Conservation (phyloP, 2,797 vertebrate species). For the Octomys mimax region DNA sequence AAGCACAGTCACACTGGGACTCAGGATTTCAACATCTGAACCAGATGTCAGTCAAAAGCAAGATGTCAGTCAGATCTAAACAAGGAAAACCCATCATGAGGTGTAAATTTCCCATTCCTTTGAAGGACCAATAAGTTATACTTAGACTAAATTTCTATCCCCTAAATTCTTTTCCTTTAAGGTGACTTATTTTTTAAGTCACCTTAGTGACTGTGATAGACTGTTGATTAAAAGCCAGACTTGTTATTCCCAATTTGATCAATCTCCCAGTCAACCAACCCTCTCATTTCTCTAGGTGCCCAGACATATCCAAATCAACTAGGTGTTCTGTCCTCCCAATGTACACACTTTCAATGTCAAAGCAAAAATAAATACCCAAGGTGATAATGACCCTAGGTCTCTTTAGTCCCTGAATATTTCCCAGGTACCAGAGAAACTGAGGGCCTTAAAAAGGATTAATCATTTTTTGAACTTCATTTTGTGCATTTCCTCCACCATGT, state of each 20-base stretch:
- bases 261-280: not conserved
- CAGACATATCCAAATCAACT: not conserved
- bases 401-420: not conserved
- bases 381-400: not conserved
- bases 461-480: not conserved
- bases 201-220: too few relatives aligned
- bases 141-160: not conserved
- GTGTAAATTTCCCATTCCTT: not conserved
- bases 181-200: not conserved
- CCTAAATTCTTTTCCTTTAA: not conserved
- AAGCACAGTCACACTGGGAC: not conserved
- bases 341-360: not conserved
- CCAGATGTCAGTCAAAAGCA: not conserved
- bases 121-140: slow-evolving; percentile 18
- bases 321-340: not conserved
- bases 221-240: not conserved
- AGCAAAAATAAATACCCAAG: slow-evolving; percentile 27
- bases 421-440: not conserved
- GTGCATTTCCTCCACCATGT: not conserved
- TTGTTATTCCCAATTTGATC: not conserved
- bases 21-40: not conserved
- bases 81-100: not conserved
- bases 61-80: not conserved
- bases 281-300: not conserved
- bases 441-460: not conserved